phyloP scores from a whole-genome alignment of 2,113 vertebrate genomes.

The Mus spicilegus region DNA sequence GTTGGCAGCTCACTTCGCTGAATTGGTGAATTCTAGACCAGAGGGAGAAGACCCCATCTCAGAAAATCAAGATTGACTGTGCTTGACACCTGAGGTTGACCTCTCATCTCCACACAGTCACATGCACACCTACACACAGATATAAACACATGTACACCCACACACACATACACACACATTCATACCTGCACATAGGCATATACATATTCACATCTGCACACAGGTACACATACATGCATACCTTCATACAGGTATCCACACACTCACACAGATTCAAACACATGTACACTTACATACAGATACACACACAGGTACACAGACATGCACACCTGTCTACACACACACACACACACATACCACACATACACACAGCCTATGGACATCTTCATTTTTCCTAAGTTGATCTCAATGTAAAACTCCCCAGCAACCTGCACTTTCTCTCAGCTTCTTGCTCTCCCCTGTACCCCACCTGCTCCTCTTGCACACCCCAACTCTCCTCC shows the following conservation, averaged over 20 bases:
- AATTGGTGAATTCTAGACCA: not conserved
- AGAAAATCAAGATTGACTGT: not conserved
- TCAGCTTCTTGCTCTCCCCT: not conserved
- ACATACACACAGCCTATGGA: not conserved
- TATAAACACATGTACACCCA: too few species aligned
- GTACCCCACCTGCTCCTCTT: not conserved
- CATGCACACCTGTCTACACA: not conserved
- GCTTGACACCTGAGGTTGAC: not conserved
- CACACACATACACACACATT: too few species aligned
- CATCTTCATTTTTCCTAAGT: not conserved
- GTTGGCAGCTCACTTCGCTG: not conserved
- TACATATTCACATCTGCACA: too few species aligned
- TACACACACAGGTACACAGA: not conserved
- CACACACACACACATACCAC: not conserved
- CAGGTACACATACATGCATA: not conserved
- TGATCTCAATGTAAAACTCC: not conserved
- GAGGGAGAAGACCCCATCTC: too few species aligned
- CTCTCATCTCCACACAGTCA: not conserved
- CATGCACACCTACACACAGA: too few species aligned
- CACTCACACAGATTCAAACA: too few species aligned
- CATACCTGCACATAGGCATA: too few species aligned
- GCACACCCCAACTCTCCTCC: too few species aligned
- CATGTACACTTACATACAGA: too few species aligned
- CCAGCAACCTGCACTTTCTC: rapidly evolving
- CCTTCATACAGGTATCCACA: not conserved